phyloP scores from a whole-genome alignment of 2,888 invertebrate species.

The Willowsia nigromaculata region DNA sequence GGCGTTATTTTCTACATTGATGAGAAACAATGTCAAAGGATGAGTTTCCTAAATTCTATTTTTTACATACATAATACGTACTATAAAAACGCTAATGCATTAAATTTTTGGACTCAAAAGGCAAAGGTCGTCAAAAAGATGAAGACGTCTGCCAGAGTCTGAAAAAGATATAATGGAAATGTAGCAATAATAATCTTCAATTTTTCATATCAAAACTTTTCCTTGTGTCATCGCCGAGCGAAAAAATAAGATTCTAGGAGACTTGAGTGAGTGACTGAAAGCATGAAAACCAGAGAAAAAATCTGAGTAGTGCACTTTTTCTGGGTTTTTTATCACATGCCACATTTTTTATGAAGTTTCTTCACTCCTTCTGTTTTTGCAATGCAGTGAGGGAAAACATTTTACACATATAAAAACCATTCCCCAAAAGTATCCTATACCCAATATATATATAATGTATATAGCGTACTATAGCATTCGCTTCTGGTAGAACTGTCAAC shows the following conservation, averaged over 20 bases:
- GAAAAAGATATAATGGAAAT: neutral
- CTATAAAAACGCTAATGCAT: neutral
- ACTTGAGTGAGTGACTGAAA: slow-evolving; percentile 9
- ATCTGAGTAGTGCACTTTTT: slow-evolving; percentile 48
- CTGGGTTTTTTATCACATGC: slow-evolving; percentile 13
- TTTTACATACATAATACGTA: neutral
- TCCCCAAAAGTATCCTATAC: neutral
- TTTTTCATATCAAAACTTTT: slow-evolving; percentile 45
- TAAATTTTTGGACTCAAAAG: neutral
- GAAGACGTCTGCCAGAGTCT: neutral
- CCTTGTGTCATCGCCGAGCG: neutral
- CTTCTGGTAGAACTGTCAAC: slow-evolving; percentile 46
- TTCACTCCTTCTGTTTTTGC: neutral
- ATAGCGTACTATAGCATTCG: neutral
- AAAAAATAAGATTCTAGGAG: neutral
- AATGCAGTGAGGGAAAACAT: neutral
- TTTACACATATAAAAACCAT: neutral
- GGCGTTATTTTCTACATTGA: too few relatives aligned
- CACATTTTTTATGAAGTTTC: slow-evolving; percentile 53
- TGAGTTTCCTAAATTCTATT: too few relatives aligned
- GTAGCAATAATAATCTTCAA: slow-evolving; percentile 29
- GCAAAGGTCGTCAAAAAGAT: neutral
- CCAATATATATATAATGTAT: neutral
- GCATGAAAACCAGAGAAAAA: slow-evolving; percentile 10
- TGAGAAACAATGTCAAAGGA: too few relatives aligned